Evolutionary conservation across 2,113 vertebrate species (phyloP).

Genomic region (Ardeotis arabs): DNA sequence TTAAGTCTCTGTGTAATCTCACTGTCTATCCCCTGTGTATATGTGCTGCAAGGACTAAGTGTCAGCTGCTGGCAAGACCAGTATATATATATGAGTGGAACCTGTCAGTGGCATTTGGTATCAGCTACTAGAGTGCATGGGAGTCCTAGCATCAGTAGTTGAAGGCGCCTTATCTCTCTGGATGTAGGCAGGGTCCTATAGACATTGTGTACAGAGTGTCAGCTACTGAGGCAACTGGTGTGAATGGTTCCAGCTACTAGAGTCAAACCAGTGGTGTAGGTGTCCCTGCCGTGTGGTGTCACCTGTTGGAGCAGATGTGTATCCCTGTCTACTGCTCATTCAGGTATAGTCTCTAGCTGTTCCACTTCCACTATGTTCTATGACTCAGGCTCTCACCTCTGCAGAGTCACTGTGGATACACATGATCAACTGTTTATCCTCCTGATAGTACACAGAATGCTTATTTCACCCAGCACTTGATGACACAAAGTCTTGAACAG

Average conservation of each 20-base stretch:
- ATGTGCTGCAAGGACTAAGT: neutral
- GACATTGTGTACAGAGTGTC: neutral
- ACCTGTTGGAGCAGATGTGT: neutral
- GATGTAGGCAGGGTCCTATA: neutral
- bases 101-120: neutral
- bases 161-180: neutral
- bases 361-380: neutral
- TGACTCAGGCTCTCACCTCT: neutral
- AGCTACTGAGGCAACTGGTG: neutral
- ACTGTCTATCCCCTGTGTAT: fast-evolving
- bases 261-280: neutral
- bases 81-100: neutral
- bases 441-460: neutral
- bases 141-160: fast-evolving
- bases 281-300: neutral
- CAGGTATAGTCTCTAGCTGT: neutral
- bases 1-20: neutral
- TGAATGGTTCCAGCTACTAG: neutral
- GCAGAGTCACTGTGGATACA: neutral
- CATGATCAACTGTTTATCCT: neutral
- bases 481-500: neutral
- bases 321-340: neutral
- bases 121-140: neutral
- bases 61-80: neutral
- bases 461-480: neutral